Base-by-base conservation (phyloP, 2,113 vertebrate genomes). In the Entomyzon cyanotis region DNA sequence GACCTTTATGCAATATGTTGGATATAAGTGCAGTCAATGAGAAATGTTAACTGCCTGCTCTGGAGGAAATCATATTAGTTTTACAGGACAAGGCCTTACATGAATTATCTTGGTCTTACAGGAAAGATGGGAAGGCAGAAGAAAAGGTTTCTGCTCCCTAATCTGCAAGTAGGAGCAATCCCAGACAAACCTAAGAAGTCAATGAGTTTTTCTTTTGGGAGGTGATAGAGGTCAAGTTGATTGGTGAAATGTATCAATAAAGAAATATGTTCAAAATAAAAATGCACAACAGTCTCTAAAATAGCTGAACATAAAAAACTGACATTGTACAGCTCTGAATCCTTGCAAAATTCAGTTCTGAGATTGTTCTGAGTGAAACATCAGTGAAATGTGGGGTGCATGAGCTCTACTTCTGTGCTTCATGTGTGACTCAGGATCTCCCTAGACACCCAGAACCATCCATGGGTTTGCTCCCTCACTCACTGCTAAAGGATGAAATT, bases 251-350 rank as follows among this genome's bases (percentile, higher is more conserved):
- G 11, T 52, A 44, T 21, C 21, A 44, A 44, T 65, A 85, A 85
- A 70, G 49, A 56, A 59, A 35, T 49, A 16, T 4, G 13, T 41
- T 24, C 3, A 28, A 73, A 75, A n/a, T 49, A 46, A 74, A 84
- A 35, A 27, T 10, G 8, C 5, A 24, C 0, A 0, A 17, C 21
- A 24, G 17, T n/a, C 7, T 67, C 47, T 49, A 24, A 59, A 70
- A 37, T 35, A 59, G 12, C 31, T n/a, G 25, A 37, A 55, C 7
- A 24, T 30, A 73, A 62, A 68, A 71, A 74, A 9, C 8, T 17
- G 15, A 2, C 8, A 7, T 15, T 31, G 25, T 65, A 25, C 33
- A 42, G 22, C 15, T 71, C 35, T 35, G 33, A 87, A 46, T 78
- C 53, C 59, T 69, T 39, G 22, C 8, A 46, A 64, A 80, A 19